phyloP scores from a whole-genome alignment of 30 jellyfish, hydroid and myxozoan genomes.

The Chrysaora quinquecirrha region DNA sequence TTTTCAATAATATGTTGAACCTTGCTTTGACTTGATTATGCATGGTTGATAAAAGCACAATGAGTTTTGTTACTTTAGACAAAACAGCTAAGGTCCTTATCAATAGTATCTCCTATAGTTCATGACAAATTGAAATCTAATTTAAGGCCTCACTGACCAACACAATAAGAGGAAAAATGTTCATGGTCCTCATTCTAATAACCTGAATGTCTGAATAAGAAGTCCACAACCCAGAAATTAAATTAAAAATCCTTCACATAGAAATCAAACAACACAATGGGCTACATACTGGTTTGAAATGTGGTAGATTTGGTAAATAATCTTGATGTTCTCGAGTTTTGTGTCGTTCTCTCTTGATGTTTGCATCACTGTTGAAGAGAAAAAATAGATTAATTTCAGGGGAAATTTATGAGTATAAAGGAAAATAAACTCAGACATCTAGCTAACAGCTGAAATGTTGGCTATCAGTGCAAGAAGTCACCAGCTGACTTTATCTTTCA shows the following conservation, averaged over 20 bases:
- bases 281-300: conserved; percentile 88
- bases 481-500: neutral
- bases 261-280: conserved; percentile 41
- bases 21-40: neutral
- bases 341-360: conserved; percentile 43
- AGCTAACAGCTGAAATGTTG: neutral
- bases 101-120: neutral
- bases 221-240: conserved; percentile 57
- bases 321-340: conserved; percentile 64
- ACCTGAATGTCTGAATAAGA: conserved; percentile 9
- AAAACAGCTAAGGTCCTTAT: conserved; percentile 38
- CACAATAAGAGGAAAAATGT: conserved; percentile 51
- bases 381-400: neutral
- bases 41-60: neutral
- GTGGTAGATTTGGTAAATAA: conserved; percentile 78
- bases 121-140: conserved; percentile 52
- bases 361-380: conserved; percentile 20
- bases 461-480: neutral
- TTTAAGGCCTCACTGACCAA: conserved; percentile 55
- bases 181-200: conserved; percentile 24
- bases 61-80: neutral
- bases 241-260: conserved; percentile 57
- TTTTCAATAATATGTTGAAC: neutral
- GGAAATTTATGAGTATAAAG: neutral
- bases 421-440: neutral